Evolutionary conservation across 1,140 invertebrate genomes (phyloP), one percentile per base, ranked within the genome.

Genomic region (Doryteuthis pealeii): DNA sequence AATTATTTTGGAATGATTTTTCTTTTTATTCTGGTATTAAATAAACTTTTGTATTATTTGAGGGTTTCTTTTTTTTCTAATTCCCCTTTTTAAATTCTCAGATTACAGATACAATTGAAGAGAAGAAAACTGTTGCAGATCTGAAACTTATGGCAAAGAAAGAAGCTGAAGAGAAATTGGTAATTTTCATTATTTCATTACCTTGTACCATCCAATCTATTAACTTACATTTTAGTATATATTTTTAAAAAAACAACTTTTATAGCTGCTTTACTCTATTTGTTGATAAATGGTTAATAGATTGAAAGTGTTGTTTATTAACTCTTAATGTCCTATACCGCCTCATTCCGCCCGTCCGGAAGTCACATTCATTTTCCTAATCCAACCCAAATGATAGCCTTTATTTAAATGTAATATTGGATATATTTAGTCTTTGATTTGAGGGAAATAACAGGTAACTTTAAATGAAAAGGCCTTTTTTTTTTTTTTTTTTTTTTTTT

Each of bases 51-150:
- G 10, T 40, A 40, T 40, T 40, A 40, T 40, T 10, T n/a, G n/a
- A n/a, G n/a, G n/a, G n/a, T n/a, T n/a, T n/a, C n/a, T n/a, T n/a
- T n/a, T n/a, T n/a, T n/a, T n/a, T n/a, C n/a, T 26, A 15, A 68
- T 28, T 69, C 12, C 8, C 8, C 35, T 28, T 32, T 74, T 35
- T 43, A 18, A 26, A 18, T 70, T 33, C 62, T 45, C 54, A 85
- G 83, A 81, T 86, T 71, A 82, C 84, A 74, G 85, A 86, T 74
- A 76, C 79, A 12, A 74, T 80, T 62, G 84, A 85, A 73, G 85
- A 85, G 74, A 79, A 79, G 72, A 84, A 82, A 70, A 82, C 80
- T 68, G 71, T 81, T 43, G 82, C 83, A 10, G 74, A 81, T 28
- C 74, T 85, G 30, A 85, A 84, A 73, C 74, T 73, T n/a, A 74